These are phyloP conservation scores for Contarinia nasturtii DNA, from an alignment of 1,140 invertebrate species.

Conservation along the genomic window DNA sequence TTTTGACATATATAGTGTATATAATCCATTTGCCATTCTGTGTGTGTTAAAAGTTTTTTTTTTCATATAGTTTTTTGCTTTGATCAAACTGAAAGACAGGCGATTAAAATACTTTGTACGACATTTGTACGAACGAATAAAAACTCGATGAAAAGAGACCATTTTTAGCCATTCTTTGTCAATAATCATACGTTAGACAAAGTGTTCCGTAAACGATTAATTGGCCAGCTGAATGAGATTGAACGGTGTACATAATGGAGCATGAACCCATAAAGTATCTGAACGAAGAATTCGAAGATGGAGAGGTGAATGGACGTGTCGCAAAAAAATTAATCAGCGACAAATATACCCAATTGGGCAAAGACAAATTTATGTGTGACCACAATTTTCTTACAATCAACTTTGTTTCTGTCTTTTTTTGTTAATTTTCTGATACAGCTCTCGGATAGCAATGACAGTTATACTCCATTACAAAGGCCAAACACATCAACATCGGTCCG, in stretches of 20 bases:
- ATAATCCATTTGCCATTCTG: no score
- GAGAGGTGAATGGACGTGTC: conserved; percentile 16
- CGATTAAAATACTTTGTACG: no score
- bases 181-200: no score
- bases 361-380: background rate
- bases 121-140: no score
- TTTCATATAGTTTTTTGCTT: no score
- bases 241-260: conserved; percentile 10
- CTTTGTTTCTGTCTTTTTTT: conserved; percentile 5
- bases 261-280: conserved; percentile 9
- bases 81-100: no score
- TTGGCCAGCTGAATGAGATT: background rate
- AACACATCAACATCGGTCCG: background rate
- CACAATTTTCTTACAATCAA: no score
- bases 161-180: no score
- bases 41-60: no score
- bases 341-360: background rate
- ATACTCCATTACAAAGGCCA: conserved; percentile 27
- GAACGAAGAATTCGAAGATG: conserved; percentile 22
- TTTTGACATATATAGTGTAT: no score
- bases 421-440: conserved; percentile 13
- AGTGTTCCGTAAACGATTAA: no score
- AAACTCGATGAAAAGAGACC: no score
- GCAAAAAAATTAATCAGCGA: background rate
- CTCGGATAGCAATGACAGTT: conserved; percentile 16